Evolutionary conservation across 1,140 invertebrate genomes (phyloP).

Genomic region (Dinothrombium tinctorium): DNA sequence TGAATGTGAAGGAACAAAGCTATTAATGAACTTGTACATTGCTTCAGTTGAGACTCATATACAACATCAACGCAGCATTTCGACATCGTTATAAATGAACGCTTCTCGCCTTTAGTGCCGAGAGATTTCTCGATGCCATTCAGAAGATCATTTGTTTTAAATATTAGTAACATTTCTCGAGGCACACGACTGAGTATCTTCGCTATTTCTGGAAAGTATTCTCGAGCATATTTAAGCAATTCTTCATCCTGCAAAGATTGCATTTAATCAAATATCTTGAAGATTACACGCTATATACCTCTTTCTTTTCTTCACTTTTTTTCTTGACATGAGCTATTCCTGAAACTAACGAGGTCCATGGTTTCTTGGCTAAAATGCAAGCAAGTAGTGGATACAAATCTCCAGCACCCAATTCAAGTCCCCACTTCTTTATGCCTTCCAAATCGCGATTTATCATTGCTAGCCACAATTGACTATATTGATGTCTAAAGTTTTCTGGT

Average conservation of each 20-base stretch:
- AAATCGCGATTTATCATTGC: conserved; percentile 62
- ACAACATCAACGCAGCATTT: conserved; percentile 52
- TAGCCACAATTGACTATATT: conserved; percentile 84
- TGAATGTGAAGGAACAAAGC: not conserved
- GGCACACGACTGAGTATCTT: conserved; percentile 45
- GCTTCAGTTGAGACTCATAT: conserved; percentile 28
- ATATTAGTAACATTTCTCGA: conserved; percentile 62
- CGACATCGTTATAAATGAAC: conserved; percentile 69
- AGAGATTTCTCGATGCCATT: conserved; percentile 70
- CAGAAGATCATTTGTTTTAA: conserved; percentile 94
- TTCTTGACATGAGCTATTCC: conserved; percentile 30
- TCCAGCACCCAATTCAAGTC: conserved; percentile 52
- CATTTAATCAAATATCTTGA: conserved; percentile 1
- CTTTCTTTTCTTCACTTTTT: conserved; percentile 6
- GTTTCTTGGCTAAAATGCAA: conserved; percentile 81
- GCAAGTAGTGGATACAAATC: conserved; percentile 68
- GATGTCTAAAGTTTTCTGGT: conserved; percentile 57
- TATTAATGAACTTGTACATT: not conserved
- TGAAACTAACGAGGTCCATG: conserved; percentile 62
- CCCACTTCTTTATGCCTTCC: conserved; percentile 46
- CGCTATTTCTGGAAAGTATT: conserved; percentile 35
- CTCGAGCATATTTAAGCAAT: conserved; percentile 21
- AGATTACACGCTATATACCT: not conserved
- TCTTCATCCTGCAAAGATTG: conserved; percentile 15
- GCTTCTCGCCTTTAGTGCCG: conserved; percentile 20